These are phyloP conservation scores for Zaprionus camerounensis DNA, from an alignment of 1,140 invertebrate species.

Conservation along the genomic window DNA sequence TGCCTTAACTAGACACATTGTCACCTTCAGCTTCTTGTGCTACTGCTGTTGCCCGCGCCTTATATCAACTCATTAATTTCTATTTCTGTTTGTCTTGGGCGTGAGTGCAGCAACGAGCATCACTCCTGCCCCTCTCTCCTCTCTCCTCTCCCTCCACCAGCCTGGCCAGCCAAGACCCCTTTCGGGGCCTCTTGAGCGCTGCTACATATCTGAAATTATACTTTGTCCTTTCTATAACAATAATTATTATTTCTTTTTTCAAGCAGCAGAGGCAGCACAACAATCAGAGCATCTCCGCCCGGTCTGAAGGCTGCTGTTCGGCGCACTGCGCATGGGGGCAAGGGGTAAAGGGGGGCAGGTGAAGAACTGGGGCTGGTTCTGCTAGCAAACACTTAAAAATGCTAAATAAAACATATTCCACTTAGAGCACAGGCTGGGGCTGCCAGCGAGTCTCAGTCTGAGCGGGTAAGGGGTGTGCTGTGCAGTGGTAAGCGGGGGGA, in stretches of 20 bases:
- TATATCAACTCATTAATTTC: slow-evolving; percentile 82
- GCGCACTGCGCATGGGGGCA: background rate
- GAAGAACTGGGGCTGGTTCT: slow-evolving; percentile 28
- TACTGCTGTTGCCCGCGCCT: slow-evolving; percentile 44
- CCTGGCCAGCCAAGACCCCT: background rate
- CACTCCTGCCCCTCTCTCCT: slow-evolving; percentile 8
- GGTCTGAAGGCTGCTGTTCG: slow-evolving; percentile 4
- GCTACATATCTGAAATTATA: slow-evolving; percentile 81
- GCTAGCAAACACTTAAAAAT: slow-evolving; percentile 82
- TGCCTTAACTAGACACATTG: slow-evolving; percentile 20
- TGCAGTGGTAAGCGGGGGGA: background rate
- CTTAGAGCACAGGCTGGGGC: slow-evolving; percentile 54
- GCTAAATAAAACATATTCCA: slow-evolving; percentile 83
- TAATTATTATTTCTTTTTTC: slow-evolving; percentile 80
- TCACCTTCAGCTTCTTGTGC: slow-evolving; percentile 25
- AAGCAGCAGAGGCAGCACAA: slow-evolving; percentile 60
- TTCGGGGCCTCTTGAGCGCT: slow-evolving; percentile 47
- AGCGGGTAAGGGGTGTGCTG: background rate
- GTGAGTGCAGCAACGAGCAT: slow-evolving; percentile 69
- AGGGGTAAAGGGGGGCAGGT: background rate
- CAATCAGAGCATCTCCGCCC: slow-evolving; percentile 44
- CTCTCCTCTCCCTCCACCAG: background rate
- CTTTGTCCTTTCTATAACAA: slow-evolving; percentile 83
- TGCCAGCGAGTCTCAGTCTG: slow-evolving; percentile 2
- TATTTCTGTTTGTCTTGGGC: slow-evolving; percentile 76